phyloP scores from a whole-genome alignment of 1,140 invertebrate genomes.

The Caerostris darwini region DNA sequence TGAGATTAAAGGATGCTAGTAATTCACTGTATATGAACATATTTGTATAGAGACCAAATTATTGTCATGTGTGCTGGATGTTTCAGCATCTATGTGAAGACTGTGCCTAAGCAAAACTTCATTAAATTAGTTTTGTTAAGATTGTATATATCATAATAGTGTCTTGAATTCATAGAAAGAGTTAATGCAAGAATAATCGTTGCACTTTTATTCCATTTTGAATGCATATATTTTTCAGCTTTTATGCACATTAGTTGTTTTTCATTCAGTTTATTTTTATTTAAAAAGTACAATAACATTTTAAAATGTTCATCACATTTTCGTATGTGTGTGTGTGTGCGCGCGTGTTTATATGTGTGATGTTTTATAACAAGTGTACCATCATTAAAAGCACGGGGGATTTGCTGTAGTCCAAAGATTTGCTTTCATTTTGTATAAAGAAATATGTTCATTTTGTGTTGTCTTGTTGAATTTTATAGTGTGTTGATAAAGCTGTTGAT shows the following conservation, averaged over 20 bases:
- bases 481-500: constrained; percentile 65
- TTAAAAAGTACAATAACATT: constrained; percentile 65
- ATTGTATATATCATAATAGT: constrained; percentile 48
- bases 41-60: constrained; percentile 65
- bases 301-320: constrained; percentile 34
- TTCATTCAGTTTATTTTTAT: constrained; percentile 38
- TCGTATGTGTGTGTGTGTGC: constrained; percentile 5
- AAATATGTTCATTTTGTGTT: constrained; percentile 60
- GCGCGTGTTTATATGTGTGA: constrained; percentile 60
- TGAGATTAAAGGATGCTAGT: constrained; percentile 68
- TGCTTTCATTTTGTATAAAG: constrained; percentile 72
- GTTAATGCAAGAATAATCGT: neutral
- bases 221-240: constrained; percentile 44
- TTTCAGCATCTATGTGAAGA: constrained; percentile 65
- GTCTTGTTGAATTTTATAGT: constrained; percentile 76
- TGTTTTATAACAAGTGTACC: constrained; percentile 54
- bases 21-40: constrained; percentile 73
- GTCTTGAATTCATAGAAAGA: constrained; percentile 37
- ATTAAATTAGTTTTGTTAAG: constrained; percentile 70
- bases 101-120: constrained; percentile 75
- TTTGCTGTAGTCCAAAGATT: constrained; percentile 68
- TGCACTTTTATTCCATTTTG: constrained; percentile 52
- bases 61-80: constrained; percentile 47
- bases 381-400: constrained; percentile 35
- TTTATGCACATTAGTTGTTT: constrained; percentile 54